Evolutionary conservation across 2,797 vertebrate species (phyloP).

Genomic region (Malacoctenus gilli): DNA sequence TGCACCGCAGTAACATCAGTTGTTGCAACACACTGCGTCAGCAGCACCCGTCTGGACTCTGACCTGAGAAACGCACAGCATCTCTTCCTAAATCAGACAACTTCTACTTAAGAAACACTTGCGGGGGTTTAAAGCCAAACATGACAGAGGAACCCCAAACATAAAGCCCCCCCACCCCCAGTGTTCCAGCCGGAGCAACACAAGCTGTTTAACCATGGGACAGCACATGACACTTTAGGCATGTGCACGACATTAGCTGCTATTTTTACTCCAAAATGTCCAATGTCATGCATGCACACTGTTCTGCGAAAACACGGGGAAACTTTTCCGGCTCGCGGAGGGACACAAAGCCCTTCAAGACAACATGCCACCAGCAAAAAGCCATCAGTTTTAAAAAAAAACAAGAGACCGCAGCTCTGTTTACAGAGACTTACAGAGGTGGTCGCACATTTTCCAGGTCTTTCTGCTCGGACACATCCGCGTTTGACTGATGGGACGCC

Average conservation of each 20-base stretch:
- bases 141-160: no score
- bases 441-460: no score
- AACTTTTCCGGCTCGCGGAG: slow-evolving; percentile 5
- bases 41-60: slow-evolving; percentile 31
- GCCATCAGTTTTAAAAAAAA: no score
- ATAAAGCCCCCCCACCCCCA: no score
- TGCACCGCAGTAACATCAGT: slow-evolving; percentile 9
- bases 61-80: slow-evolving; percentile 17
- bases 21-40: slow-evolving; percentile 16
- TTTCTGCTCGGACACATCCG: no score
- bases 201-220: neutral
- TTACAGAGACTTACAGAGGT: no score
- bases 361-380: slow-evolving; percentile 6
- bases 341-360: slow-evolving; percentile 5
- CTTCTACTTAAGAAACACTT: no score
- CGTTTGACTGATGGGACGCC: no score
- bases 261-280: slow-evolving; percentile 61
- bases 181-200: no score
- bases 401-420: no score
- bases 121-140: no score
- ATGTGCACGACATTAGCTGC: slow-evolving; percentile 41
- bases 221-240: slow-evolving; percentile 45
- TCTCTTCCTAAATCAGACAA: slow-evolving; percentile 21
- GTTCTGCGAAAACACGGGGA: neutral
- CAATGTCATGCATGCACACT: slow-evolving; percentile 24